Percentiles rank a stretch among this genome's conserved stretches.
phyloP scores from a whole-genome alignment of 1,140 invertebrate genomes.

The Papilio polyxenes region DNA sequence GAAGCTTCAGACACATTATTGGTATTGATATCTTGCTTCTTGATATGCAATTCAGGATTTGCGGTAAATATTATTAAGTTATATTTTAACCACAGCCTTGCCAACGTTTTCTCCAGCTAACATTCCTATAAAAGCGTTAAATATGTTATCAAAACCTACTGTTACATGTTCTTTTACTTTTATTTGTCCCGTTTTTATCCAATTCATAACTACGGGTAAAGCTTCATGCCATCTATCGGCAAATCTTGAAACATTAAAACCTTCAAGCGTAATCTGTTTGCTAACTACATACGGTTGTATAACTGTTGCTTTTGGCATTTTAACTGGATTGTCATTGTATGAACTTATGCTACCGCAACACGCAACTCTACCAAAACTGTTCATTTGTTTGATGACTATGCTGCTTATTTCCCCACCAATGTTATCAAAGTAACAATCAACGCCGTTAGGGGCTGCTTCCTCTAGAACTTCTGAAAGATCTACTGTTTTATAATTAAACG shows the following conservation, averaged over 20 bases:
- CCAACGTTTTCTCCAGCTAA: constrained; percentile 82
- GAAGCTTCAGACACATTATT: constrained; percentile 67
- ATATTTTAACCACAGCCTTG: constrained; percentile 82
- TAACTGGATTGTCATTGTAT: constrained; percentile 68
- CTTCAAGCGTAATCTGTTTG: constrained; percentile 78
- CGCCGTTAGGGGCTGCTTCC: constrained; percentile 82
- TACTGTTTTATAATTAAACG: constrained; percentile 87
- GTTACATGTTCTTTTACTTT: constrained; percentile 80
- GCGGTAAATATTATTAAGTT: constrained; percentile 56
- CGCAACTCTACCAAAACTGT: constrained; percentile 80
- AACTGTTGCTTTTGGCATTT: constrained; percentile 66
- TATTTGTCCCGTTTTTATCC: constrained; percentile 81
- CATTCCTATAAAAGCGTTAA: constrained; percentile 82
- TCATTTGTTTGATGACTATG: constrained; percentile 83
- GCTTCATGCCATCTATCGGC: constrained; percentile 70
- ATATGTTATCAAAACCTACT: constrained; percentile 82
- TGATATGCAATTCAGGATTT: constrained; percentile 67
- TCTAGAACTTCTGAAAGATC: constrained; percentile 80
- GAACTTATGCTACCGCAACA: constrained; percentile 83
- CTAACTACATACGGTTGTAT: constrained; percentile 78
- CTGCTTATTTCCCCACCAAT: constrained; percentile 85
- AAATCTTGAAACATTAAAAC: constrained; percentile 66
- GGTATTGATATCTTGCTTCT: constrained; percentile 60
- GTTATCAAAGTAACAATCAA: constrained; percentile 84
- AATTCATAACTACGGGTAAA: constrained; percentile 69